phyloP scores from a whole-genome alignment of 1,140 invertebrate genomes.

The Trichonephila clavata region DNA sequence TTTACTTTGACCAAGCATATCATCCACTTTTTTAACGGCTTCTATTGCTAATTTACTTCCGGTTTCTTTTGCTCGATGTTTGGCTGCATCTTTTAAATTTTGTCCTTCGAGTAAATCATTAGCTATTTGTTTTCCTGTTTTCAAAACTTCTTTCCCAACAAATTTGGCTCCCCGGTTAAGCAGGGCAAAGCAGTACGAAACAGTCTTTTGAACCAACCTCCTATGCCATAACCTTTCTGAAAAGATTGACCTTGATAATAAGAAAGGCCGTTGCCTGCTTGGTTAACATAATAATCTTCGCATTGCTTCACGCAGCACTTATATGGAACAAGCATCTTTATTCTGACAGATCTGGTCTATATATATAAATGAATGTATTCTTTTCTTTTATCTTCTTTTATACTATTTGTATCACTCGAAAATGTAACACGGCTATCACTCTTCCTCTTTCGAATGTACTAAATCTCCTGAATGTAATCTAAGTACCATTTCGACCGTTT shows the following conservation, averaged over 20 bases:
- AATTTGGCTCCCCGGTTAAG: not conserved
- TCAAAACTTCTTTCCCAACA: not conserved
- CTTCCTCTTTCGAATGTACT: conserved; percentile 51
- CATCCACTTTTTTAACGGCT: not conserved
- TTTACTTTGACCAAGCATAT: not conserved
- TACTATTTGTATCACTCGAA: conserved; percentile 36
- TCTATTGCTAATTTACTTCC: not conserved
- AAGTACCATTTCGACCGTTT: not conserved
- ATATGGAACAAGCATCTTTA: conserved; percentile 22
- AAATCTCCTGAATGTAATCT: not conserved
- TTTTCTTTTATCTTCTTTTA: not conserved
- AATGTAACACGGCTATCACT: conserved; percentile 27
- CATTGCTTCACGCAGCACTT: not conserved
- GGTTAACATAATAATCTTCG: conserved; percentile 41
- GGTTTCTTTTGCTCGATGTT: conserved; percentile 13
- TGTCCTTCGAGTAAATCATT: conserved; percentile 36
- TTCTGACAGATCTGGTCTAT: too few relatives aligned
- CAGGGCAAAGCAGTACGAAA: conserved; percentile 42
- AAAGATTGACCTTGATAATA: conserved; percentile 14
- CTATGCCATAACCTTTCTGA: conserved; percentile 2
- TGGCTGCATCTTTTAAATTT: conserved; percentile 18
- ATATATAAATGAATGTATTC: not conserved
- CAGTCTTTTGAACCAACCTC: conserved; percentile 6
- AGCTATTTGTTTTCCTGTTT: not conserved
- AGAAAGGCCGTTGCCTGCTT: conserved; percentile 6